A percentile compares a stretch with the other conserved stretches of the same genome.
phyloP scores from a whole-genome alignment of 2,113 vertebrate genomes.

The Todiramphus saurophagus region DNA sequence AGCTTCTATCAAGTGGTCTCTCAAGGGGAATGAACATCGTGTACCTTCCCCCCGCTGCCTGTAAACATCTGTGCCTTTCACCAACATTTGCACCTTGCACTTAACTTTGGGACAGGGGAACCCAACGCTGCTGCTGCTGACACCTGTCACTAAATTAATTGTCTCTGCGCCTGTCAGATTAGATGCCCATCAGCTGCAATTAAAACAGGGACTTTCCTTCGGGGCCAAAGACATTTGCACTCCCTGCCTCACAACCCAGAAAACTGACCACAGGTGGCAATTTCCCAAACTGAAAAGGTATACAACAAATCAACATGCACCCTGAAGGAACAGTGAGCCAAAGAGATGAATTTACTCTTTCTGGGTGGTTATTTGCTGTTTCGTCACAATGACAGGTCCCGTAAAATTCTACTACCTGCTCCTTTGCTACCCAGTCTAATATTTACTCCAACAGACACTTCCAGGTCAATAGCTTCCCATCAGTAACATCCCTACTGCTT shows the following conservation, averaged over 20 bases:
- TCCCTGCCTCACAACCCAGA: rapidly evolving
- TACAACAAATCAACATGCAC: not conserved
- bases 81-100: not conserved
- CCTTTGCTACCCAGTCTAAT: not conserved
- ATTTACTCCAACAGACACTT: not conserved
- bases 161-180: not conserved
- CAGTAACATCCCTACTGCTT: not conserved
- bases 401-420: not conserved
- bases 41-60: not conserved
- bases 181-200: not conserved
- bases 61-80: not conserved
- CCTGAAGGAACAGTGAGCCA: not conserved
- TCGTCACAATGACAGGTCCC: not conserved
- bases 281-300: not conserved
- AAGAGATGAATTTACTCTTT: not conserved
- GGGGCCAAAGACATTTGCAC: not conserved
- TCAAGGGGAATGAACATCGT: rapidly evolving
- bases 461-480: not conserved
- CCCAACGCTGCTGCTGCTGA: not conserved
- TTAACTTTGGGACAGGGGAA: not conserved
- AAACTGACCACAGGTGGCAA: not conserved
- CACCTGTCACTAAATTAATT: not conserved
- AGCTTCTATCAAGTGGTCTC: not conserved
- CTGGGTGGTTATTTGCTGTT: rapidly evolving
- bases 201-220: not conserved